These are phyloP conservation scores for Siniperca obscura DNA, from an alignment of 2,797 vertebrate species.

Conservation along the genomic window DNA sequence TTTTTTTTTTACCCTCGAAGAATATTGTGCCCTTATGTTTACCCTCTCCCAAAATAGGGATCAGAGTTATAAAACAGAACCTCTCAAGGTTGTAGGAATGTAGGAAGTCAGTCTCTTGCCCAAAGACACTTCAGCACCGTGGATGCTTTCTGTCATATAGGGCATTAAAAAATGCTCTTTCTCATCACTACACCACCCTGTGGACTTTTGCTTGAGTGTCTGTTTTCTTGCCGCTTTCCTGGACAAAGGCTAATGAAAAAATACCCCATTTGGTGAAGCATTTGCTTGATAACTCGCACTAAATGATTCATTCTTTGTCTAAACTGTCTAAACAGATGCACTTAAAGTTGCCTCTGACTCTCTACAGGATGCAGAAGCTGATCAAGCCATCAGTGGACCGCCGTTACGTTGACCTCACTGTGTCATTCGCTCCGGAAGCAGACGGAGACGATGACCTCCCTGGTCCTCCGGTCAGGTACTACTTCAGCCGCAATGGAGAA, in stretches of 20 bases:
- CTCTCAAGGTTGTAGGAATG: neutral
- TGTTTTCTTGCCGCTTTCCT: neutral
- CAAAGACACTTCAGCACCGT: neutral
- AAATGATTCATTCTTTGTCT: neutral
- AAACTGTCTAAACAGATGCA: neutral
- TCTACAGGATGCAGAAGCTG: conserved; percentile 95
- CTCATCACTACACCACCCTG: neutral
- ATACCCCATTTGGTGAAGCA: neutral
- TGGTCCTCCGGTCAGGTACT: conserved; percentile 96
- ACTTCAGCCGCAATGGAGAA: conserved; percentile 88
- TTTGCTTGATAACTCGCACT: neutral
- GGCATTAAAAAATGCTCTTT: neutral
- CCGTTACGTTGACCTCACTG: conserved; percentile 96
- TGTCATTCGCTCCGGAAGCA: conserved; percentile 94
- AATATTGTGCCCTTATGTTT: neutral
- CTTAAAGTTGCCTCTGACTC: conserved; percentile 3
- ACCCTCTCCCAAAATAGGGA: neutral
- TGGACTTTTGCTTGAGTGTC: neutral
- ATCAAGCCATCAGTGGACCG: conserved; percentile 94
- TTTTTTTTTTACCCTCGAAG: neutral
- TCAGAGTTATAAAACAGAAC: neutral
- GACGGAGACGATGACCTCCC: conserved; percentile 96
- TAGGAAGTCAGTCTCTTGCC: neutral
- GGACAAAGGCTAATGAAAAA: neutral
- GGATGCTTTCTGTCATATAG: neutral